These are phyloP conservation scores for Aphidius gifuensis DNA, from an alignment of 1,140 invertebrate species.

Conservation along the genomic window DNA sequence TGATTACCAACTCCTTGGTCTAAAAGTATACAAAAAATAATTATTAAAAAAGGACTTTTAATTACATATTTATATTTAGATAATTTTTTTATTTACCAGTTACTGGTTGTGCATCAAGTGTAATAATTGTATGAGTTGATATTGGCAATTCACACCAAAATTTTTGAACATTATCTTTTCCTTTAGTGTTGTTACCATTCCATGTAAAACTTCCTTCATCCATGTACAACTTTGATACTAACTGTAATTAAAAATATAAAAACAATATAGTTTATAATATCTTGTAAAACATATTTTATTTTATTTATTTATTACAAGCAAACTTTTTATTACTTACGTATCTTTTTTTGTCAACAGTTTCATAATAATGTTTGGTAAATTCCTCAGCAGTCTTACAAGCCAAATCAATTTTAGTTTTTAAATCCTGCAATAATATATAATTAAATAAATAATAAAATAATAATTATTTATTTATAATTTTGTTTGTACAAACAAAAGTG, in stretches of 20 bases:
- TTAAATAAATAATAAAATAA: background rate
- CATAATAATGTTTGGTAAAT: conserved; percentile 80
- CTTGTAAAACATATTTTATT: too few relatives aligned
- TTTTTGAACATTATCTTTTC: conserved; percentile 73
- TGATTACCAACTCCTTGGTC: conserved; percentile 63
- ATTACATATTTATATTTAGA: background rate
- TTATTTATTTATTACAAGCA: background rate
- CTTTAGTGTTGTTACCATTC: conserved; percentile 78
- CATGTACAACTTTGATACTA: conserved; percentile 74
- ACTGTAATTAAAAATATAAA: conserved; percentile 49
- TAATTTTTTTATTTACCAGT: background rate
- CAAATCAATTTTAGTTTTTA: conserved; percentile 65
- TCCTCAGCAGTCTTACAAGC: conserved; percentile 75
- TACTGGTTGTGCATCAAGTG: conserved; percentile 68
- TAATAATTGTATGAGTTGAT: conserved; percentile 66
- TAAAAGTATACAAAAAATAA: conserved; percentile 24
- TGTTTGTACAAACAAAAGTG: too few relatives aligned
- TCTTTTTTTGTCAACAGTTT: conserved; percentile 74
- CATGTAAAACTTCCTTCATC: conserved; percentile 77
- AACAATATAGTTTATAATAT: too few relatives aligned
- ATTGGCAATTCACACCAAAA: conserved; percentile 73
- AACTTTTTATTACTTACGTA: conserved; percentile 61
- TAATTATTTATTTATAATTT: too few relatives aligned
- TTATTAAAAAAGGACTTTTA: background rate
- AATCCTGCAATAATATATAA: conserved; percentile 41